phyloP scores from a whole-genome alignment of 2,797 vertebrate genomes.

The Lagorchestes hirsutus region DNA sequence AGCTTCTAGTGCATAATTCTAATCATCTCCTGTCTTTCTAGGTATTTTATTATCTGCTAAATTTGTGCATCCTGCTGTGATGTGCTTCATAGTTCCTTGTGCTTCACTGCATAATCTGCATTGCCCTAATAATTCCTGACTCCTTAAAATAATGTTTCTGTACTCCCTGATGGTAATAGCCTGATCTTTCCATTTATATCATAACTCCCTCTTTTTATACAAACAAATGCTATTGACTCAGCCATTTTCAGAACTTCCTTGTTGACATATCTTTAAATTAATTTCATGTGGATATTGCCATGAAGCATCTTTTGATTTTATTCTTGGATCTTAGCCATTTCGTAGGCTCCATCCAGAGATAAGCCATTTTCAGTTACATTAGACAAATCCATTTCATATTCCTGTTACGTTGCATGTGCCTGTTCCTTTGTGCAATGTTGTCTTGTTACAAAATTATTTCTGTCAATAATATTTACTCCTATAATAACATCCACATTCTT shows the following conservation, averaged over 20 bases:
- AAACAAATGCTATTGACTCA: background rate
- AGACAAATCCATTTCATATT: background rate
- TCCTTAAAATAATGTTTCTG: background rate
- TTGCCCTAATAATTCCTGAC: background rate
- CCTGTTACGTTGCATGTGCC: background rate
- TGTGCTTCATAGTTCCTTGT: background rate
- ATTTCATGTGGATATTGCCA: background rate
- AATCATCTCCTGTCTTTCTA: background rate
- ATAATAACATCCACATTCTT: background rate
- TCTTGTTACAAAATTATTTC: background rate
- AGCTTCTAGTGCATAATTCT: background rate
- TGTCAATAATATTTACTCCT: background rate
- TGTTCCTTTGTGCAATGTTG: background rate
- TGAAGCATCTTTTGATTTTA: background rate
- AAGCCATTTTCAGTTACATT: background rate
- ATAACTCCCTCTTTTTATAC: background rate
- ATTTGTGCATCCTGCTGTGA: background rate
- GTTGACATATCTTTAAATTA: background rate
- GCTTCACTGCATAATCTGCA: background rate
- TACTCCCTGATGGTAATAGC: background rate
- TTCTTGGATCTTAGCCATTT: background rate
- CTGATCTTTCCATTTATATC: background rate
- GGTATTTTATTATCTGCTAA: background rate
- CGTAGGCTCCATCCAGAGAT: background rate
- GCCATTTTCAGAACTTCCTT: background rate